Evolutionary conservation across 2,888 invertebrate species (phyloP).

Genomic region (Pristionchus japonicus): DNA sequence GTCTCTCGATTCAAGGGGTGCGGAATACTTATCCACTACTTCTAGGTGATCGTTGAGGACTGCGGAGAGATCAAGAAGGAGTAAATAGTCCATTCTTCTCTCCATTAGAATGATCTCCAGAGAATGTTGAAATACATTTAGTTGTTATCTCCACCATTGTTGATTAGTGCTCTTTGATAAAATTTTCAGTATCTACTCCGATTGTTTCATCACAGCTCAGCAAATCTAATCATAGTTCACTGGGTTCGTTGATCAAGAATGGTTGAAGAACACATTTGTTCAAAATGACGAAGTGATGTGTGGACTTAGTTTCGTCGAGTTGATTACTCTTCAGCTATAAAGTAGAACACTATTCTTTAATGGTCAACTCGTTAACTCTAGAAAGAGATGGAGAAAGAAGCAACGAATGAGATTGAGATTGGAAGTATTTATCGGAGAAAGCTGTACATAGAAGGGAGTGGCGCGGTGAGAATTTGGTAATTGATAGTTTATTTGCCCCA

Average conservation of each 20-base stretch:
- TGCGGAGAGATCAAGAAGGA: constrained; percentile 62
- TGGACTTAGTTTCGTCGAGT: neutral
- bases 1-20: too few relatives aligned
- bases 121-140: constrained; percentile 6
- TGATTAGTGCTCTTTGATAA: constrained; percentile 12
- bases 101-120: neutral
- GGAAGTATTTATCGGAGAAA: neutral
- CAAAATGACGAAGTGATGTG: neutral
- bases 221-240: too few relatives aligned
- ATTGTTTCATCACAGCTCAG: neutral
- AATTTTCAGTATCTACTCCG: neutral
- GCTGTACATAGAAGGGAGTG: neutral
- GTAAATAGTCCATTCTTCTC: neutral
- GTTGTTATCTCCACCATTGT: neutral
- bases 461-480: neutral
- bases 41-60: constrained; percentile 73
- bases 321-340: neutral
- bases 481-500: neutral
- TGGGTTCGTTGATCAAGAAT: neutral
- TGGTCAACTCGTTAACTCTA: neutral
- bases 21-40: too few relatives aligned
- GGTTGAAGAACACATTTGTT: neutral
- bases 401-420: neutral
- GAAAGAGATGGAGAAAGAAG: neutral
- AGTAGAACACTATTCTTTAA: neutral